Percentiles rank a stretch among this genome's conserved stretches.
These are phyloP conservation scores for Lytechinus variegatus DNA, from an alignment of 35 echinoderm and acorn worm genomes.

Conservation along the genomic window DNA sequence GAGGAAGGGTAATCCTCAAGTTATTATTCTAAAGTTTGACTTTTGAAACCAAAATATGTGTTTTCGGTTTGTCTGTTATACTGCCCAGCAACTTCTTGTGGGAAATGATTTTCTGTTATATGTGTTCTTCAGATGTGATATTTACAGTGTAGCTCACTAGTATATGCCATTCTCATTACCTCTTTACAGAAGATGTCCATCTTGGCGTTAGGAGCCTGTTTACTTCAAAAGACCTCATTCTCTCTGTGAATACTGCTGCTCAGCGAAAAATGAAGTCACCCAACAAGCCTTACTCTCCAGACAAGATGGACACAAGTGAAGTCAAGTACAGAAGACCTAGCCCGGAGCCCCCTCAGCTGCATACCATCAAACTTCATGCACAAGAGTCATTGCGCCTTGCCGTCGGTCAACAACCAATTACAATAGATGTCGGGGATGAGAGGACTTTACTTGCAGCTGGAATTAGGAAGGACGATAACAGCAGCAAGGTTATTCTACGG, in stretches of 20 bases:
- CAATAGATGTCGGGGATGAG: slow-evolving; percentile 24
- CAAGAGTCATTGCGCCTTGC: background rate
- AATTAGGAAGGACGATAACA: background rate
- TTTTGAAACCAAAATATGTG: too few relatives aligned
- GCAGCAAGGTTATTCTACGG: slow-evolving; percentile 29
- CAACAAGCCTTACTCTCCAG: background rate
- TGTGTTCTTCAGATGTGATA: too few relatives aligned
- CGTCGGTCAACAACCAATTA: background rate
- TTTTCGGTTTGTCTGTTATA: too few relatives aligned
- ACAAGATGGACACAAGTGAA: background rate
- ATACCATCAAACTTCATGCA: slow-evolving; percentile 40
- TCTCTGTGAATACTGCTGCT: slow-evolving; percentile 32
- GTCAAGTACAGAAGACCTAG: background rate
- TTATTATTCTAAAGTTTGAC: too few relatives aligned
- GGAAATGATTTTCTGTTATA: too few relatives aligned
- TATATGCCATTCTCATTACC: background rate
- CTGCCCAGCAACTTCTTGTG: too few relatives aligned
- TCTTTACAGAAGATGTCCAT: slow-evolving; percentile 8
- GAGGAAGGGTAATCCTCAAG: too few relatives aligned
- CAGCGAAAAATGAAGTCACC: slow-evolving; percentile 21
- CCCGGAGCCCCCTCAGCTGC: slow-evolving; percentile 37
- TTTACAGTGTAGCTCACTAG: too few relatives aligned
- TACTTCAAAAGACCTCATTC: background rate
- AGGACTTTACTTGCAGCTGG: background rate
- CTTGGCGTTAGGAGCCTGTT: background rate